These are phyloP conservation scores for Apamea sordens DNA, from an alignment of 2,888 invertebrate species.

Conservation along the genomic window DNA sequence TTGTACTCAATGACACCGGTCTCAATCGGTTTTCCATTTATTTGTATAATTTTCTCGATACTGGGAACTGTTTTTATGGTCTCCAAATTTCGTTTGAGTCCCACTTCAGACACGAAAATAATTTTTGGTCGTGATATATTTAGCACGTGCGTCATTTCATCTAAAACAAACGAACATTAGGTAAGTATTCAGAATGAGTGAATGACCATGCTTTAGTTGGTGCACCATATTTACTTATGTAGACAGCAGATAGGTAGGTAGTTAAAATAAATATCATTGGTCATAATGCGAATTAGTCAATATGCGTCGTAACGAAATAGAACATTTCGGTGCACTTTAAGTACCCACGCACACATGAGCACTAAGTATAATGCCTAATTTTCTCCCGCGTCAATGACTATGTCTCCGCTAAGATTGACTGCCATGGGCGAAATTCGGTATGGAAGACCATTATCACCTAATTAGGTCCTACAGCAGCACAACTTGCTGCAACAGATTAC, in stretches of 20 bases:
- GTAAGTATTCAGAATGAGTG: background rate
- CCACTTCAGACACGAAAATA: constrained; percentile 90
- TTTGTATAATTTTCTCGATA: constrained; percentile 91
- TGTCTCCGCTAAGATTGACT: background rate
- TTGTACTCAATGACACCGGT: constrained; percentile 65
- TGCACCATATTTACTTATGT: background rate
- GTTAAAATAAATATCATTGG: background rate
- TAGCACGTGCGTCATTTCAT: constrained; percentile 89
- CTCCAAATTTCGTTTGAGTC: constrained; percentile 70
- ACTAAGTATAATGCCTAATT: background rate
- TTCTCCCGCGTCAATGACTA: background rate
- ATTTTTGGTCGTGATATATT: constrained; percentile 92
- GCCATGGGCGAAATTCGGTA: background rate
- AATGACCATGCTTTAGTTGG: background rate
- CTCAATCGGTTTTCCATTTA: constrained; percentile 87
- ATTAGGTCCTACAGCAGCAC: background rate
- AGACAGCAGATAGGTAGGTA: background rate
- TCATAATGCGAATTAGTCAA: no score
- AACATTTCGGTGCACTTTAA: no score
- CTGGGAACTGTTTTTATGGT: constrained; percentile 71
- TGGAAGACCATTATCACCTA: background rate
- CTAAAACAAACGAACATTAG: constrained; percentile 64
- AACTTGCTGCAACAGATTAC: background rate
- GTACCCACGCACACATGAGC: background rate
- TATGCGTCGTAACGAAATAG: no score